phyloP scores from a whole-genome alignment of 2,888 invertebrate genomes.

The Agonopterix alstromeriana region DNA sequence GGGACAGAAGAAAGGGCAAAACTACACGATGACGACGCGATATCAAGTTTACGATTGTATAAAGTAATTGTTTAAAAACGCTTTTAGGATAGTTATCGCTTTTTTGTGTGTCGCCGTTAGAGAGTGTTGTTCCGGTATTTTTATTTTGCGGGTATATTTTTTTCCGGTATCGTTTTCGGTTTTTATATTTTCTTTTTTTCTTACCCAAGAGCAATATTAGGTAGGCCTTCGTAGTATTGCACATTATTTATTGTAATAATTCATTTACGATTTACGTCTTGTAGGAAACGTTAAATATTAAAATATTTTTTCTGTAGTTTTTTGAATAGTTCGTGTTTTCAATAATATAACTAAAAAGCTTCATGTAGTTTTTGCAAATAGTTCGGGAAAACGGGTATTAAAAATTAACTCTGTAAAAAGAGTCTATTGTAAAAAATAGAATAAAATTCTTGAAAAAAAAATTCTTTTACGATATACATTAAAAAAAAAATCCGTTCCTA shows the following conservation, averaged over 20 bases:
- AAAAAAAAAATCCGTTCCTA: constrained; percentile 48
- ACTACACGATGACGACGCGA: constrained; percentile 52
- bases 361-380: constrained; percentile 22
- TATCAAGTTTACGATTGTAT: constrained; percentile 43
- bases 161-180: constrained; percentile 12
- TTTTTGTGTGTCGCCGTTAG: constrained; percentile 57
- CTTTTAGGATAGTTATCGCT: constrained; percentile 43
- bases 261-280: not conserved
- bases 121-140: constrained; percentile 29
- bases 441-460: constrained; percentile 1
- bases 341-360: constrained; percentile 9
- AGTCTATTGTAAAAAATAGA: constrained; percentile 17
- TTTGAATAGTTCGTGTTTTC: not conserved
- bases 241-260: not conserved
- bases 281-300: constrained; percentile 2
- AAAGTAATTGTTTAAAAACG: constrained; percentile 41
- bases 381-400: constrained; percentile 47
- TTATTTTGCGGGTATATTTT: constrained; percentile 43
- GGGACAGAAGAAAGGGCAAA: constrained; percentile 59
- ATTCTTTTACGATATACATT: constrained; percentile 16
- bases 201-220: constrained; percentile 49
- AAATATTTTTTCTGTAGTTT: not conserved
- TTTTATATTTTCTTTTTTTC: constrained; percentile 15
- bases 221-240: constrained; percentile 22
- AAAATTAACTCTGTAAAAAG: constrained; percentile 18